Base-by-base conservation (phyloP, 2,888 invertebrate species). In the Caenorhabditis zanzibari region DNA sequence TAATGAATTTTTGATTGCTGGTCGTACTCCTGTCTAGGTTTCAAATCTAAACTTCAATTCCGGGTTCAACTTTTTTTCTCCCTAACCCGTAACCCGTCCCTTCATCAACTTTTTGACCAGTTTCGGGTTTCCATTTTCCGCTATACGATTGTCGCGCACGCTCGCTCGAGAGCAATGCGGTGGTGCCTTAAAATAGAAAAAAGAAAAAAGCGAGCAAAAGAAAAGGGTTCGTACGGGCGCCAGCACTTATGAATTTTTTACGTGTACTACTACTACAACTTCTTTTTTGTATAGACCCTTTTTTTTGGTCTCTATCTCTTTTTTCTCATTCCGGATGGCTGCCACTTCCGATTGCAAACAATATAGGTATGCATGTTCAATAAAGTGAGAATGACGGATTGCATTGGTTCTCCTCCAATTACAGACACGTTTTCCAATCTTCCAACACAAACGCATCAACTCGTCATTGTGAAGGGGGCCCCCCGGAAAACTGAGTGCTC, bases 191-290 rank as follows among this genome's bases (percentile, higher is more conserved):
- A 77, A 77, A 61, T 61, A 63, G 54, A 49, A 22, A 54, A 64
- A 76, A 61, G 66, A 61, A 41, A 68, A 38, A 44, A 28, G 22
- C 35, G 35, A 44, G n/a, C 32, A 16, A 32, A 24, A 28, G 19
- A 61, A 76, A 54, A 44, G 26, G 69, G 69, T 61, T 69, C 68
- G 26, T n/a, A 19, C 52, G 64, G 59, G 22, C 41, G 47, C 44
- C 19, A 58, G 79, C 64, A 79, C 79, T 71, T 64, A 79, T 79
- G 47, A 79, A 79, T 79, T 79, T 79, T 79, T 79, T 56, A 79
- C 71, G 56, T 64, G 71, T 64, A 71, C 71, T 64, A 71, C 79
- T 24, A 26, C 26, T 56, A 56, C 19, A 2, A 47, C 47, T n/a
- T 47, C n/a, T 19, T 71, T 79, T 56, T 79, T 71, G 71, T 79